These are phyloP conservation scores for Amphimallon solstitiale DNA, from an alignment of 2,888 invertebrate genomes.

Conservation along the genomic window DNA sequence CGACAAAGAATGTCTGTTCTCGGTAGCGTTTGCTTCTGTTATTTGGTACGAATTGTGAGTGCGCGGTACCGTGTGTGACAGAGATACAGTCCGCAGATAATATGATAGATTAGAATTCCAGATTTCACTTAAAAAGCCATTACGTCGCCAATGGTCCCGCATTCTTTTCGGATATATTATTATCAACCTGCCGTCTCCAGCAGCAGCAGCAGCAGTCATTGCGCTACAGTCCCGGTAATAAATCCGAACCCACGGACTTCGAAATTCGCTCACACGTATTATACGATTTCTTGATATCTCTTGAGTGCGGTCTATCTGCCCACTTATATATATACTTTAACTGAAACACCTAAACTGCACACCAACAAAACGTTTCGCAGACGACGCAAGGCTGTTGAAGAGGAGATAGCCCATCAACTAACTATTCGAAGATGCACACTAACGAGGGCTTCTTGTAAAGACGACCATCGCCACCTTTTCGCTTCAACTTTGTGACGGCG, in stretches of 20 bases:
- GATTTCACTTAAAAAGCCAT: constrained; percentile 60
- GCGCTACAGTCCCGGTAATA: constrained; percentile 49
- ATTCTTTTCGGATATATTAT: constrained; percentile 53
- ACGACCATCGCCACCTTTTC: constrained; percentile 18
- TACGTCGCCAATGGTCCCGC: constrained; percentile 51
- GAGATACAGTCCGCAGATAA: constrained; percentile 34
- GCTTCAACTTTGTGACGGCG: constrained; percentile 16
- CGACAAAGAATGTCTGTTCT: too few relatives aligned
- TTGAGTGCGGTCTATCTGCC: constrained; percentile 4
- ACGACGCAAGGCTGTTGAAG: not conserved
- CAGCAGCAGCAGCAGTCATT: constrained; percentile 11
- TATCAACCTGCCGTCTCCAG: constrained; percentile 46
- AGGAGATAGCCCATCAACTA: constrained; percentile 30
- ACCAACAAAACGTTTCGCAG: constrained; percentile 4
- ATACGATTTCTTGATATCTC: constrained; percentile 10
- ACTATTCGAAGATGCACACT: constrained; percentile 25
- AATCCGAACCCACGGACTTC: constrained; percentile 53
- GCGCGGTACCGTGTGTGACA: too few relatives aligned
- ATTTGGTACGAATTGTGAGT: too few relatives aligned
- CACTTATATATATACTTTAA: constrained; percentile 1
- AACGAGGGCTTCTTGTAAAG: constrained; percentile 27
- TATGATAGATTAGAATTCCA: constrained; percentile 56
- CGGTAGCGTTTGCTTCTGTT: too few relatives aligned
- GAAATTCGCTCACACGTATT: not conserved
- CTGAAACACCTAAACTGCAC: constrained; percentile 1